Evolutionary conservation across 2,888 invertebrate species (phyloP), one percentile per base, ranked within the genome.

Genomic region (Micoletzkya japonica): DNA sequence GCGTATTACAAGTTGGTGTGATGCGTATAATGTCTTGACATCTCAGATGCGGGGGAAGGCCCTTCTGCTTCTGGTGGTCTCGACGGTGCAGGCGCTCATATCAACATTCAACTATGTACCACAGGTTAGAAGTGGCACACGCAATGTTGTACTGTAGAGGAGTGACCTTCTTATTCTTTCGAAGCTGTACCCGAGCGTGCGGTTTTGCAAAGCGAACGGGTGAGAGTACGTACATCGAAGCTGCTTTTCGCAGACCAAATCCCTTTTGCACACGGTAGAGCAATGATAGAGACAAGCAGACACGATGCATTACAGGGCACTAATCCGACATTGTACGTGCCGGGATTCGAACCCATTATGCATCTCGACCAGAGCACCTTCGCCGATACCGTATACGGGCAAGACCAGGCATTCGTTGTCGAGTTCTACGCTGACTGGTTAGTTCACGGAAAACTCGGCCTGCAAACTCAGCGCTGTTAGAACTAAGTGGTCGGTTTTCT

Each of bases 351-450:
- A 69, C 82, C 82, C 17, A 82, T 84, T 30, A 77, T 84, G 83
- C 82, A 82, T 64, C 73, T 80, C 49, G 80, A 79, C 66, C 79
- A 79, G 72, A 75, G 70, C 60, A 84, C 84, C 24, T 84, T 85
- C 72, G 76, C 76, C 60, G 84, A 84, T 60, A 85, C 84, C 24
- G 81, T 84, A 58, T 82, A 81, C 74, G 79, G 76, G 39, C 77
- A 78, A 49, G 91, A 91, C 1, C 91, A 91, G 88, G 84, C 95
- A 6, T 83, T 79, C 72, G 73, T 84, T 2, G 90, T 96, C 2
- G 93, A 96, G 86, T 96, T 96, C 88, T 97, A 95, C 86, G 95
- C 93, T 86, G 93, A 93, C 82, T 97, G 93, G 90, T 82, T 67
- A 69, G 74, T 72, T 54, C 7, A n/a, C 10, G 7, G 24, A n/a